Evolutionary conservation across 1,140 invertebrate species (phyloP), one percentile per base, ranked within the genome.

Genomic region (Drosophila tsacasi): DNA sequence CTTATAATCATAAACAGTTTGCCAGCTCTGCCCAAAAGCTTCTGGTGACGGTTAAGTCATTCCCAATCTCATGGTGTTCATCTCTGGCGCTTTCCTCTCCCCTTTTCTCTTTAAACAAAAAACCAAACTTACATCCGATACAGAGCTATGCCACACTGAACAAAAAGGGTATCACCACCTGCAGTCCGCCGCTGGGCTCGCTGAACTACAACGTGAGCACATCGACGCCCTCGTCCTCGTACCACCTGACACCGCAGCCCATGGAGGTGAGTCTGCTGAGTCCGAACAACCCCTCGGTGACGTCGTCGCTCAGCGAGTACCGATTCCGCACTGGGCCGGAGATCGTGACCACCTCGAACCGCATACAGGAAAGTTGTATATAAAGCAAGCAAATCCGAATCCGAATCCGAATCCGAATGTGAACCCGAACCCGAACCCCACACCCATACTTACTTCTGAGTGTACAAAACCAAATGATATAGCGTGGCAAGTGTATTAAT

Each of bases 281-380:
- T 91, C 92, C 92, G 27, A 93, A 93, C 76, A 93, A 93, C 73
- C 84, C 91, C 64, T 93, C 93, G 32, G 94, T 95, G 79, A 95
- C 94, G 85, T 95, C 94, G 83, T 95, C 94, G 39, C 92, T 95
- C 25, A 95, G 94, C 13, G 94, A 94, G 75, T 95, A 95, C 81
- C 94, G 95, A 60, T 93, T 95, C 77, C 94, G 95, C 72, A 96
- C 96, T 46, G 96, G 95, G 69, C 96, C 96, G 44, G 96, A 97
- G 93, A 96, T 97, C 58, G 96, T 97, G 68, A 97, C 96, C 76
- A 96, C 96, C 52, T 96, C 96, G 49, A 96, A 97, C 94, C 95
- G 96, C 81, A 96, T 97, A 93, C 96, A 97, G 93, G 96, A 97
- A 94, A 97, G 96, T 94, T 97, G 96, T 96, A 97, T 97, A 96